Percentiles rank a stretch among this genome's conserved stretches.
phyloP scores from a whole-genome alignment of 2,113 vertebrate species.

The Sclerurus mexicanus region DNA sequence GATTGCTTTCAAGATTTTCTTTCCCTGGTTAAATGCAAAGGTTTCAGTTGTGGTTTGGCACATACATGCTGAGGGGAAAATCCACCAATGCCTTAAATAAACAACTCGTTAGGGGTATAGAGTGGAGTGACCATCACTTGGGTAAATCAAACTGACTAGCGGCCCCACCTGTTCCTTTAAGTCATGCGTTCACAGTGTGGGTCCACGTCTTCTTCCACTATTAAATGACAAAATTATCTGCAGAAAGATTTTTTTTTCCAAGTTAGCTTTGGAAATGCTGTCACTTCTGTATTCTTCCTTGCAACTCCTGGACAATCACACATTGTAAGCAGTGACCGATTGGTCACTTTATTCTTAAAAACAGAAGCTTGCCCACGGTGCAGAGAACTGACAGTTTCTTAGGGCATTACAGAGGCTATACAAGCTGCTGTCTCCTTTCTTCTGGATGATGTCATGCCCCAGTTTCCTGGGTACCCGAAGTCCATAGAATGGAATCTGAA shows the following conservation, averaged over 20 bases:
- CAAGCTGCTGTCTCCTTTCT: neutral
- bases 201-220: neutral
- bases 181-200: rapidly evolving
- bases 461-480: neutral
- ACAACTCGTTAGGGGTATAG: neutral
- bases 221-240: neutral
- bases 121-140: neutral
- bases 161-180: neutral
- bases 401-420: neutral
- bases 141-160: neutral
- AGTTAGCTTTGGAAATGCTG: neutral
- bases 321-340: neutral
- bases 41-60: neutral
- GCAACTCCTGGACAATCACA: neutral
- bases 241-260: neutral
- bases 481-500: neutral
- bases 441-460: neutral
- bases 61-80: rapidly evolving
- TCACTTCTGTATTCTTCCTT: rapidly evolving
- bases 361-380: neutral
- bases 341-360: neutral
- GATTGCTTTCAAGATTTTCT: neutral
- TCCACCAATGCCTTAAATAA: neutral
- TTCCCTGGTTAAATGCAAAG: neutral
- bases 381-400: neutral